Evolutionary conservation across 2,113 vertebrate species (phyloP).

Genomic region (Myiozetetes cayanensis): DNA sequence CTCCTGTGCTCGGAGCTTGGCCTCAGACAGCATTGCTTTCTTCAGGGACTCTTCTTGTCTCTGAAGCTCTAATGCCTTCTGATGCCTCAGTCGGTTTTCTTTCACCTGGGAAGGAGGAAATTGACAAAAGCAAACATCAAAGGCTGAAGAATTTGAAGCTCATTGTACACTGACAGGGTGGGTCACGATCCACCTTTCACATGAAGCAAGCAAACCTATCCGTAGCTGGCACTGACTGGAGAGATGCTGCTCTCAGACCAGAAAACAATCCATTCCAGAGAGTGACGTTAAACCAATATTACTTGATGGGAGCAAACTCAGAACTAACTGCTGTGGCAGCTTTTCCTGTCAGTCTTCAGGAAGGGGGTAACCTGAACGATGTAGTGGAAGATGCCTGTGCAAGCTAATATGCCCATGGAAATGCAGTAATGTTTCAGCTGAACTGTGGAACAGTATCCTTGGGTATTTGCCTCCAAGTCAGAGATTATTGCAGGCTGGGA

Average conservation of each 20-base stretch:
- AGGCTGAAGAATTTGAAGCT: neutral
- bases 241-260: neutral
- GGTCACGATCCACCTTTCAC: neutral
- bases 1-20: constrained; percentile 72
- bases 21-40: constrained; percentile 74
- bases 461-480: neutral
- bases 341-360: neutral
- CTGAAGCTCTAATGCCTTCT: constrained; percentile 75
- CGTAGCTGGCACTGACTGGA: neutral
- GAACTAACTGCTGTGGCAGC: neutral
- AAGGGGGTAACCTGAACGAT: neutral
- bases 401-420: neutral
- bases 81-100: constrained; percentile 80
- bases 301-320: neutral
- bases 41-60: constrained; percentile 73
- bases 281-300: neutral
- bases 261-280: neutral
- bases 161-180: neutral
- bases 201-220: neutral
- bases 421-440: neutral
- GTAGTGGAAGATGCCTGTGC: neutral
- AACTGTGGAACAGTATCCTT: neutral
- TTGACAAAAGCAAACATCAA: neutral
- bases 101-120: constrained; percentile 77
- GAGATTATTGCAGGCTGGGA: neutral